Percentiles rank a stretch among this genome's conserved stretches.
Evolutionary conservation across 2,113 vertebrate species (phyloP).

Genomic region (Otolemur garnettii): DNA sequence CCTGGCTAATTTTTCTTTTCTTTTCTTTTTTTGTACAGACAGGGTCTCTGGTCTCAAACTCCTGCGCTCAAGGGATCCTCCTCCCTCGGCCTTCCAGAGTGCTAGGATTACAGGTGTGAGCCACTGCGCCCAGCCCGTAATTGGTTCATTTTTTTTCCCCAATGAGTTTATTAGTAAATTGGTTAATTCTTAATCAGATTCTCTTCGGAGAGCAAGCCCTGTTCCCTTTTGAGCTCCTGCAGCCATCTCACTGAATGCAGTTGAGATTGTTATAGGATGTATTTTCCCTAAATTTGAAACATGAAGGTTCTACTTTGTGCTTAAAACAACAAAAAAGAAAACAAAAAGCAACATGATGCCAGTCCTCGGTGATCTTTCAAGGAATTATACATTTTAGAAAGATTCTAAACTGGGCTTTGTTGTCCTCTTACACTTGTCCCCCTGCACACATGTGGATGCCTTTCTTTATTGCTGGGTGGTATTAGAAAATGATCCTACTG

Average conservation of each 20-base stretch:
- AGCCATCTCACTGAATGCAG: neutral
- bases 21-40: too few relatives aligned
- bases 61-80: too few relatives aligned
- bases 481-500: neutral
- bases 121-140: too few relatives aligned
- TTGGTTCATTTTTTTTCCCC: too few relatives aligned
- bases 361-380: neutral
- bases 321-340: neutral
- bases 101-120: too few relatives aligned
- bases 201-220: neutral
- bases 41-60: too few relatives aligned
- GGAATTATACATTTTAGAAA: neutral
- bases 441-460: neutral
- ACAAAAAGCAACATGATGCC: neutral
- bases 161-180: neutral
- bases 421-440: neutral
- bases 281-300: constrained; percentile 31
- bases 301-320: neutral
- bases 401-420: neutral
- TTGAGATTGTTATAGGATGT: neutral
- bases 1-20: too few relatives aligned
- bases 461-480: neutral
- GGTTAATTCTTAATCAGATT: constrained; percentile 56
- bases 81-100: too few relatives aligned
- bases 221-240: neutral